These are phyloP conservation scores for Meleagris gallopavo DNA, from an alignment of 2,113 vertebrate genomes.

Conservation along the genomic window DNA sequence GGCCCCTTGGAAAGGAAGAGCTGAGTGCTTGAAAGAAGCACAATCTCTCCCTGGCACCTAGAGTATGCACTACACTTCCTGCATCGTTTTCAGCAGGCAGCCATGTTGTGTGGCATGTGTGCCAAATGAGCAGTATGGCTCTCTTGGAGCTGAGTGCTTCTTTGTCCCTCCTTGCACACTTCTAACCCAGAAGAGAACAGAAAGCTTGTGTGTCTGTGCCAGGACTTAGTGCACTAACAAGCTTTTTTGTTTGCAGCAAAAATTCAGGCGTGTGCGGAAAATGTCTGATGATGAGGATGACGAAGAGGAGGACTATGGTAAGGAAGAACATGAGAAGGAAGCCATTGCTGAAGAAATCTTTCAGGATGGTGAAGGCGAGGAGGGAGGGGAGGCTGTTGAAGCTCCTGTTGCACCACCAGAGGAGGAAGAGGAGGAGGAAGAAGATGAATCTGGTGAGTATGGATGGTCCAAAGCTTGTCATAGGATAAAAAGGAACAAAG, in stretches of 20 bases:
- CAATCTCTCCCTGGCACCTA: not conserved
- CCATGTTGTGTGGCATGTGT: rapidly evolving
- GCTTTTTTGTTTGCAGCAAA: slow-evolving; percentile 83
- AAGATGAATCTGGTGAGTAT: slow-evolving; percentile 91
- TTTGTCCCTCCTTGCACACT: not conserved
- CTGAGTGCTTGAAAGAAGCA: not conserved
- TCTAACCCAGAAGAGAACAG: not conserved
- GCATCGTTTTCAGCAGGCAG: not conserved
- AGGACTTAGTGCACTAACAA: not conserved
- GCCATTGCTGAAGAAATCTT: slow-evolving; percentile 96
- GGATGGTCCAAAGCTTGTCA: not conserved
- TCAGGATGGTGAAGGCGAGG: slow-evolving; percentile 93
- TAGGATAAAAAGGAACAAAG: not conserved
- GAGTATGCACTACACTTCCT: not conserved
- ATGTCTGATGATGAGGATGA: slow-evolving; percentile 97
- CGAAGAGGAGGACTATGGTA: slow-evolving; percentile 86
- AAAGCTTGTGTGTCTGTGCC: not conserved
- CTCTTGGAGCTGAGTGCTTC: not conserved
- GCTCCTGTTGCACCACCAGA: slow-evolving; percentile 80
- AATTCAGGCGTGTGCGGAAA: slow-evolving; percentile 92
- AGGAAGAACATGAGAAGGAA: slow-evolving; percentile 92
- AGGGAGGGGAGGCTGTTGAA: slow-evolving; percentile 86
- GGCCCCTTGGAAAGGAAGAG: not conserved
- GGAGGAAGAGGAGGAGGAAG: slow-evolving; percentile 93
- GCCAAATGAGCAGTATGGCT: not conserved